A percentile compares a stretch with the other conserved stretches of the same genome.
Evolutionary conservation across 2,113 vertebrate species (phyloP).

Genomic region (Edolisoma coerulescens): DNA sequence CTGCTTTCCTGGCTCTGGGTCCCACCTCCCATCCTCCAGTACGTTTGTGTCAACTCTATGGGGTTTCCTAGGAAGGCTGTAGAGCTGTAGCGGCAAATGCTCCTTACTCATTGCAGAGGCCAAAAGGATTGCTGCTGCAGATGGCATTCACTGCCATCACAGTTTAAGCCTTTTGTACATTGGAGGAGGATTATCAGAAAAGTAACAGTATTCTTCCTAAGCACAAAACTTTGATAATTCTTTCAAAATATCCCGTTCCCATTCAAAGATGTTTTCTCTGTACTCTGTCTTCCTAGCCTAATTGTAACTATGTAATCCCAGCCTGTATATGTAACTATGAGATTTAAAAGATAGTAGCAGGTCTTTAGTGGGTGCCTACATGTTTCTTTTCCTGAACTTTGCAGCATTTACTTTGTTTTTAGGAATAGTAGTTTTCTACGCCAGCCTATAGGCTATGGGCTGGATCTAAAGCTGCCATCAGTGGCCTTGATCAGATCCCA

Average conservation of each 20-base stretch:
- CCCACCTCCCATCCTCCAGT: neutral
- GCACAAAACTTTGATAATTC: neutral
- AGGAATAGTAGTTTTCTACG: neutral
- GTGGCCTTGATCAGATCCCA: neutral
- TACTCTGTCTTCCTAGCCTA: neutral
- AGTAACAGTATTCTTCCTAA: neutral
- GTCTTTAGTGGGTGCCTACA: neutral
- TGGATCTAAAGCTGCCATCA: neutral
- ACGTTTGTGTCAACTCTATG: fast-evolving
- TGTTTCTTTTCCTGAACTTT: neutral
- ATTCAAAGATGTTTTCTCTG: neutral
- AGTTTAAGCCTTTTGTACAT: neutral
- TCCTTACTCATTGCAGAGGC: neutral
- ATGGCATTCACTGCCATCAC: neutral
- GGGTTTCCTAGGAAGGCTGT: neutral
- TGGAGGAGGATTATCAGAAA: neutral
- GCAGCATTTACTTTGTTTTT: neutral
- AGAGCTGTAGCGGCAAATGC: neutral
- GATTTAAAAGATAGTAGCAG: neutral
- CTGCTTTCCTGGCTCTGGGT: neutral
- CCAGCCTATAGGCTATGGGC: neutral
- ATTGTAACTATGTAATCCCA: no score
- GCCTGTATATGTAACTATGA: neutral
- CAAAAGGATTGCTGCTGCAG: neutral
- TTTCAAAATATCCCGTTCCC: neutral